These are phyloP conservation scores for Tinea semifulvella DNA, from an alignment of 2,888 invertebrate species.

Conservation along the genomic window DNA sequence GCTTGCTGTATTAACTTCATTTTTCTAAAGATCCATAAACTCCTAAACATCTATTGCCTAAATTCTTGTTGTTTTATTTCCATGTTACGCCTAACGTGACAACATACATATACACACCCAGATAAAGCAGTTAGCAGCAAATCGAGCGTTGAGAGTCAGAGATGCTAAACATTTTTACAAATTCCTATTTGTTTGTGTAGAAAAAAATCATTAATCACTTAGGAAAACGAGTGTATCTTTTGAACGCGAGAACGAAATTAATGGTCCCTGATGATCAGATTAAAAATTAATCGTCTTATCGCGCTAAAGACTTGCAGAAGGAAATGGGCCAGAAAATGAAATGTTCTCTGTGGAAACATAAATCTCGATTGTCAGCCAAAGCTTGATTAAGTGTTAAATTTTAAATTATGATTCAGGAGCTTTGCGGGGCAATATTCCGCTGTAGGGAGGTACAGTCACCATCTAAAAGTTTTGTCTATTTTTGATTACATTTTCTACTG, in stretches of 20 bases:
- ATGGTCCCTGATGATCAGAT: constrained; percentile 35
- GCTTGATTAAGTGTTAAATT: constrained; percentile 61
- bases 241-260: constrained; percentile 23
- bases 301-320: constrained; percentile 35
- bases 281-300: constrained; percentile 50
- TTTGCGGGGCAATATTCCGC: constrained; percentile 13
- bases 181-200: neutral
- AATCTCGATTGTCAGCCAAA: constrained; percentile 50
- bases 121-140: no score
- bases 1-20: no score
- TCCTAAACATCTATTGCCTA: no score
- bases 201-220: constrained; percentile 29
- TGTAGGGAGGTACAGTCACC: no score
- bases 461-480: no score
- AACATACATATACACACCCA: no score
- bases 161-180: neutral
- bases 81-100: no score
- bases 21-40: no score
- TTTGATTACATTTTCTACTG: no score
- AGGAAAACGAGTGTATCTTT: neutral
- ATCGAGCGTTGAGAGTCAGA: no score
- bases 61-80: no score
- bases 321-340: constrained; percentile 51
- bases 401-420: constrained; percentile 44
- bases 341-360: constrained; percentile 38